Percentiles rank a stretch among this genome's conserved stretches.
Evolutionary conservation across 2,888 invertebrate genomes (phyloP).

Genomic region (Ochropleura plecta): DNA sequence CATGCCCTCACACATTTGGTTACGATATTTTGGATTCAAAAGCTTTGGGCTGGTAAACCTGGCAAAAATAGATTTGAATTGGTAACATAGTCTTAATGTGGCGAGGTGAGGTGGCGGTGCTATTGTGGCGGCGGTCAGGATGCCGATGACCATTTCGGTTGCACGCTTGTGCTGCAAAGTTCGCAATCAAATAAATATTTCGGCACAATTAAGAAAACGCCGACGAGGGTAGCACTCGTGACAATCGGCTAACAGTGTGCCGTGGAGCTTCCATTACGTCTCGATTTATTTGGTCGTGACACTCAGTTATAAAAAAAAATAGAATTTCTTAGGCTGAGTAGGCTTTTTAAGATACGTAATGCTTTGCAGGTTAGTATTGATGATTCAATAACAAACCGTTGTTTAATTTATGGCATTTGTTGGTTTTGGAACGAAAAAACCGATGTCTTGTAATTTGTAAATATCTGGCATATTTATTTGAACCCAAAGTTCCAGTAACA

Average conservation of each 20-base stretch:
- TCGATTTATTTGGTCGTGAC: conserved; percentile 61
- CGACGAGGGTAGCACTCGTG: conserved; percentile 90
- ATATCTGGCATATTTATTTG: background rate
- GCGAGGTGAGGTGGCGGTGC: conserved; percentile 74
- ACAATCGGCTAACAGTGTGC: conserved; percentile 81
- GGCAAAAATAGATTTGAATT: conserved; percentile 78
- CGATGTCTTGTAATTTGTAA: background rate
- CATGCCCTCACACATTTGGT: conserved; percentile 37
- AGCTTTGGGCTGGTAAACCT: conserved; percentile 53
- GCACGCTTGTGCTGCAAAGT: conserved; percentile 87
- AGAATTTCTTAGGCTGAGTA: background rate
- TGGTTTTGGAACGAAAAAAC: background rate
- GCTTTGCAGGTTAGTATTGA: background rate
- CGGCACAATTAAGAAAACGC: conserved; percentile 91
- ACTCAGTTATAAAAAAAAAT: background rate
- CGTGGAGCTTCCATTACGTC: conserved; percentile 75
- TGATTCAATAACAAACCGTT: background rate
- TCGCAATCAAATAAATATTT: conserved; percentile 91
- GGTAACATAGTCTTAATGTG: conserved; percentile 71
- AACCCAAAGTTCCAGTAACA: background rate
- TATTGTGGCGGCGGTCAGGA: conserved; percentile 84
- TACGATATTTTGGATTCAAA: conserved; percentile 52
- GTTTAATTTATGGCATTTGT: background rate
- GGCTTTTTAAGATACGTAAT: background rate
- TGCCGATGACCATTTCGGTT: conserved; percentile 90